Base-by-base conservation (phyloP, 2,113 vertebrate species). In the Xiphophorus maculatus region DNA sequence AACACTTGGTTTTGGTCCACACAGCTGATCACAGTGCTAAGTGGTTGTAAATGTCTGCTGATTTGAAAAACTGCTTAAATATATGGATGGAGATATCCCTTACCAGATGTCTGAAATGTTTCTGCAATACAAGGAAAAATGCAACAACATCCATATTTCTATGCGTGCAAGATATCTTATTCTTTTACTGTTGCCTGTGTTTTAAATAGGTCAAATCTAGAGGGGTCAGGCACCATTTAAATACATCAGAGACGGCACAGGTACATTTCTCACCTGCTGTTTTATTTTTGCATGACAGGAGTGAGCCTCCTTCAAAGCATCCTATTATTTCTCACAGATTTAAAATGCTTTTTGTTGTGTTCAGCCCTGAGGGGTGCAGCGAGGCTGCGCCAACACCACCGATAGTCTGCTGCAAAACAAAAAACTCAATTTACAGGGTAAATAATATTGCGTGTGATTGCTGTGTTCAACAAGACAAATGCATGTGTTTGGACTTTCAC, bases 381-480 rank as follows among this genome's bases (percentile, higher is more conserved):
- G 5, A 22, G 48, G 51, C 51, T 54, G 63, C 76, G 48, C 58
- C 44, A 62, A 73, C 61, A 58, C 71, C 44, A 68, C 71, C 73
- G 63, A 79, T 10, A 69, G 70, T 74, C 25, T 44, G 71, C 48
- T 58, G 51, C 51, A 58, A 76, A 80, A 82, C 35, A 40, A 61
- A 37, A 81, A 76, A 79, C 67, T 71, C 30, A 73, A 58, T 77
- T 79, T 54, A 64, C 25, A 65, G 27, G 42, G 71, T 64, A 80
- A 79, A 85, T 84, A 80, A 84, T 79, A 33, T 37, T 37, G 10
- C 62, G 70, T 37, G 71, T 69, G 63, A 74, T 80, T 30, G 37
- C 51, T 63, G 54, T 63, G 75, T 66, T 76, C 40, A 71, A 29
- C 30, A 69, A 51, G 61, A 80, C 51, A 58, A 42, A 58, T 11